phyloP scores from a whole-genome alignment of 2,797 vertebrate genomes.

The Tokudaia tokunoshimensis region DNA sequence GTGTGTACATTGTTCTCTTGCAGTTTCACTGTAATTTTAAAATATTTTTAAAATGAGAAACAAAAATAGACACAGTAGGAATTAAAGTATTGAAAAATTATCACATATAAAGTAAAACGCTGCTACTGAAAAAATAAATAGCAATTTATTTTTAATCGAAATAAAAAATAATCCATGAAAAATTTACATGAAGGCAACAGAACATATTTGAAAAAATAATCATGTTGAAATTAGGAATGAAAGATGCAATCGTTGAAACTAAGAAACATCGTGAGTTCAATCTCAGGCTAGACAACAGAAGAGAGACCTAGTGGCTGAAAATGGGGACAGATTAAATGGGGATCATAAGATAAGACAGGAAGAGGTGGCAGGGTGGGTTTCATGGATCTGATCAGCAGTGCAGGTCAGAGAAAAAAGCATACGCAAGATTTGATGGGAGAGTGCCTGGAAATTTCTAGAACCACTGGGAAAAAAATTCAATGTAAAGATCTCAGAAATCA shows the following conservation, averaged over 20 bases:
- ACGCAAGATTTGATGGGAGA: background rate
- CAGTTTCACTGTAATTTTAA: background rate
- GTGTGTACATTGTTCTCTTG: background rate
- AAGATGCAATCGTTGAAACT: conserved; percentile 39
- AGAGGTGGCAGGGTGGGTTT: background rate
- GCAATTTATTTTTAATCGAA: background rate
- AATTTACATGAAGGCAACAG: background rate
- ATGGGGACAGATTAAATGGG: background rate
- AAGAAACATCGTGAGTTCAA: background rate
- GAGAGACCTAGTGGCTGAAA: background rate
- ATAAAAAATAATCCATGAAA: background rate
- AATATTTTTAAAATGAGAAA: background rate
- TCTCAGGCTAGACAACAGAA: background rate
- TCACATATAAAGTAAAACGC: background rate
- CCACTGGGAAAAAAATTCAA: background rate
- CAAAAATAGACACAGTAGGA: background rate
- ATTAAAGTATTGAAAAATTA: conserved; percentile 1
- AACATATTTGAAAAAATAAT: conserved; percentile 27
- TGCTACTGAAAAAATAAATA: background rate
- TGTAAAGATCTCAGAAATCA: background rate
- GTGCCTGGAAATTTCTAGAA: background rate
- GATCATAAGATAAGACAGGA: background rate
- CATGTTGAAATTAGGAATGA: conserved; percentile 32
- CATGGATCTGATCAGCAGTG: background rate
- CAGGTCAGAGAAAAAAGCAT: background rate